Base-by-base conservation (phyloP, 2,797 vertebrate species). In the Enteromius trimaculatus region DNA sequence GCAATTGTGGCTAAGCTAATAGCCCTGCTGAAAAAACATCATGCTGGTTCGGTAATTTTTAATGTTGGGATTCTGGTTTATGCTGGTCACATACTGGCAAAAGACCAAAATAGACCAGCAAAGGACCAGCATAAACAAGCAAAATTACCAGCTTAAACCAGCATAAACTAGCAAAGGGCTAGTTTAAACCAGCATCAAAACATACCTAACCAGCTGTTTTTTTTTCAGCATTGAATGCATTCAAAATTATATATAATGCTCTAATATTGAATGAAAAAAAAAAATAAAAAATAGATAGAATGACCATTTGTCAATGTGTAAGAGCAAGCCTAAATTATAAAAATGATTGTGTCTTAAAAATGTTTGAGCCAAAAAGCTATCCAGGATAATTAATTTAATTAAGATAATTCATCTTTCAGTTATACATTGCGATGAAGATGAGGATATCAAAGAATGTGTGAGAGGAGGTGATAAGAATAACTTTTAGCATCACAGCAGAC, bases 391-490 rank as follows among this genome's bases (percentile, higher is more conserved):
- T 62, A 23, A 29, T 11, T 11, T 2, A 34, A 53, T 74, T 31
- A 74, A 74, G 29, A 51, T 80, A 75, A n/a, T n/a, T 80, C 83
- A 83, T 85, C 39, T 44, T 53, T 21, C 47, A 23, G n/a, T 39
- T 77, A 83, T 60, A 75, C 71, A 44, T 76, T 62, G 44, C 34
- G 23, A 74, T 77, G 58, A 42, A 72, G 60, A 3, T 42, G 21
- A 70, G 44, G 34, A 64, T 78, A 44, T 66, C n/a, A 9, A 82
- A 39, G 62, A 79, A 72, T 62, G 60, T 66, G 70, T 84, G 58
- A 85, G 47, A 77, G 58, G 42, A 77, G n/a, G 39, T 86, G 77
- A 77, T 47, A 84, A 82, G 75, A 81, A n/a, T 31, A 37, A 71
- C 53, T 60, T 78, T 58, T 68, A 79, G 66, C 74, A 66, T 66